phyloP scores from a whole-genome alignment of 2,113 vertebrate genomes.

The Pseudorectes ferrugineus region DNA sequence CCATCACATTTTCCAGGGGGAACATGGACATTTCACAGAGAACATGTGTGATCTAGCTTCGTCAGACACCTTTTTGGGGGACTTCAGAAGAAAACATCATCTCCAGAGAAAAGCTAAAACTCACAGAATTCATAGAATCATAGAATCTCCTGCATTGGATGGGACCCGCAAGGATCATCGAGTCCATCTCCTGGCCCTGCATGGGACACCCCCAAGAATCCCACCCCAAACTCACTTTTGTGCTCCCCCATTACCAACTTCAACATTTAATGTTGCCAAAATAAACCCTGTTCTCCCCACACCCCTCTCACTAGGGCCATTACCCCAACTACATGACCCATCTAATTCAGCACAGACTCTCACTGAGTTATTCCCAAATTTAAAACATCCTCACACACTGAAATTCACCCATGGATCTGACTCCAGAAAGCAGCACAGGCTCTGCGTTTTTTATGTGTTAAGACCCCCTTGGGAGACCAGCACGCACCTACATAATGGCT shows the following conservation, averaged over 20 bases:
- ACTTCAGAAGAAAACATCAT: not conserved
- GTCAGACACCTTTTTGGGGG: not conserved
- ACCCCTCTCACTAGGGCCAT: not conserved
- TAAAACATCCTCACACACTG: not conserved
- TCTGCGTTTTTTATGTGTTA: not conserved
- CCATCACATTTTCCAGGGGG: accelerated
- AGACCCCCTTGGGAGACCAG: not conserved
- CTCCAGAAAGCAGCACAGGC: not conserved
- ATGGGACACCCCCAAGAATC: not conserved
- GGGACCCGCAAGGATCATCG: not conserved
- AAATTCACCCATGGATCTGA: not conserved
- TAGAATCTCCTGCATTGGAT: not conserved
- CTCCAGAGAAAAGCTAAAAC: not conserved
- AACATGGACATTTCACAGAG: not conserved
- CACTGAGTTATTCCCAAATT: not conserved
- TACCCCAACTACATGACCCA: not conserved
- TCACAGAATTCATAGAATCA: not conserved
- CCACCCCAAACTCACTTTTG: not conserved
- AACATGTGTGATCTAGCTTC: not conserved
- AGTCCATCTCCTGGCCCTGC: not conserved
- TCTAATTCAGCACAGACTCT: not conserved
- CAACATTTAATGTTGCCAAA: not conserved
- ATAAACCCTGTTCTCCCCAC: not conserved
- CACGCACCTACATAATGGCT: not conserved
- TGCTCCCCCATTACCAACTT: not conserved